Evolutionary conservation across 1,140 invertebrate species (phyloP), one percentile per base, ranked within the genome.

Genomic region (Aethina tumida): DNA sequence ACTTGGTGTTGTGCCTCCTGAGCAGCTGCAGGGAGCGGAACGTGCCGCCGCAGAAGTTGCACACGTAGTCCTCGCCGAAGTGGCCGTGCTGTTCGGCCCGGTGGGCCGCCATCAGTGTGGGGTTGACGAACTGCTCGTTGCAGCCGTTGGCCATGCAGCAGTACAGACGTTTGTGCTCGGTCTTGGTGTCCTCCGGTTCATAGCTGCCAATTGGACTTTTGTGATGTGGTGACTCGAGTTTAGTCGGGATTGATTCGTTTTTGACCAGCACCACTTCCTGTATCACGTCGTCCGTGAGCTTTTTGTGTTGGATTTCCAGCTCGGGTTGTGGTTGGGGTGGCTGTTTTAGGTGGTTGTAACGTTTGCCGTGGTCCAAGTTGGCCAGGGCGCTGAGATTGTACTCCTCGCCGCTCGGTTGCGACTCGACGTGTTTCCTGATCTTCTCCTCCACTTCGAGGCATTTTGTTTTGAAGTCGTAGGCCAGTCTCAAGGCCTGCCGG

Each of bases 381-480:
- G n/a, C n/a, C n/a, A n/a, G n/a, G n/a, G n/a, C 27, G 9, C 28
- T 39, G 9, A 45, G 18, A 25, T 45, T 36, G 24, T 41, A 52
- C 6, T 19, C 25, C 18, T 50, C 37, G 3, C 29, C 14, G 15
- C 22, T 28, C 10, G 35, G 36, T 32, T 47, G 42, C 3, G 28
- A 31, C 22, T 46, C 43, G 5, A 52, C 41, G 31, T 52, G 41
- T 6, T 52, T 12, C 22, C 42, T 43, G 13, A 52, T 52, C 34
- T 50, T 50, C 21, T 47, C 49, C 21, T 52, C 50, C 14, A 50
- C 39, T 14, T 39, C 12, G 6, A 52, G 35, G 22, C 50, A 52
- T 13, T 41, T 9, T 2, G 36, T 43, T 35, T 52, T 52, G 28
- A 52, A 52, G 3, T 49, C 50, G 27, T 52, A 52, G 0, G 50